phyloP scores from a whole-genome alignment of 2,113 vertebrate genomes.

The Melanerpes aurifrons region DNA sequence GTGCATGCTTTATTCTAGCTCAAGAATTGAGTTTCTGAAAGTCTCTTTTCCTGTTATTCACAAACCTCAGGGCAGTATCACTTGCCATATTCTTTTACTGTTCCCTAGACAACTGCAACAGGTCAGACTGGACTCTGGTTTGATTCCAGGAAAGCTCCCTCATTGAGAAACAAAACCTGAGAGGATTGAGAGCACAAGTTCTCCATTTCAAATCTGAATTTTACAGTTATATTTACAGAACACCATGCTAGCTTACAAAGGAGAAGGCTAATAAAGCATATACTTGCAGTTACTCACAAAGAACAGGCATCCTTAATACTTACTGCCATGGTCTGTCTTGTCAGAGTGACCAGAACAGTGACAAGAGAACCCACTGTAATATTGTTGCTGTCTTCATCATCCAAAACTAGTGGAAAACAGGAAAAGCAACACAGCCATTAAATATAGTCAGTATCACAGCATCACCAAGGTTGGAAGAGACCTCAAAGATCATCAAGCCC shows the following conservation, averaged over 20 bases:
- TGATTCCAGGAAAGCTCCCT: constrained; percentile 29
- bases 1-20: background rate
- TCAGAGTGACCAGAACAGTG: constrained; percentile 93
- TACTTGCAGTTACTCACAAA: background rate
- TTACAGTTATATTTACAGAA: background rate
- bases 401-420: constrained; percentile 82
- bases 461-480: too few species aligned
- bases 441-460: background rate
- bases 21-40: background rate
- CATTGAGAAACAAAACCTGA: constrained; percentile 6
- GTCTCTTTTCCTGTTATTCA: constrained; percentile 5
- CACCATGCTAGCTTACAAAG: background rate
- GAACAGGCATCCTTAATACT: constrained; percentile 66
- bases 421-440: constrained; percentile 8
- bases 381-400: constrained; percentile 98
- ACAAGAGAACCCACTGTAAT: constrained; percentile 98
- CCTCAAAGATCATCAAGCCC: too few species aligned
- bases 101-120: constrained; percentile 14
- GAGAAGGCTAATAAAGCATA: background rate
- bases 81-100: constrained; percentile 12
- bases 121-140: constrained; percentile 16
- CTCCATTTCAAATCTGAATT: background rate
- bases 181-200: background rate
- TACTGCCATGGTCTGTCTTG: constrained; percentile 93
- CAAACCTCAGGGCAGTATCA: constrained; percentile 5